Conservation (phyloP, 2,113 vertebrate species). For the Platanista minor region DNA sequence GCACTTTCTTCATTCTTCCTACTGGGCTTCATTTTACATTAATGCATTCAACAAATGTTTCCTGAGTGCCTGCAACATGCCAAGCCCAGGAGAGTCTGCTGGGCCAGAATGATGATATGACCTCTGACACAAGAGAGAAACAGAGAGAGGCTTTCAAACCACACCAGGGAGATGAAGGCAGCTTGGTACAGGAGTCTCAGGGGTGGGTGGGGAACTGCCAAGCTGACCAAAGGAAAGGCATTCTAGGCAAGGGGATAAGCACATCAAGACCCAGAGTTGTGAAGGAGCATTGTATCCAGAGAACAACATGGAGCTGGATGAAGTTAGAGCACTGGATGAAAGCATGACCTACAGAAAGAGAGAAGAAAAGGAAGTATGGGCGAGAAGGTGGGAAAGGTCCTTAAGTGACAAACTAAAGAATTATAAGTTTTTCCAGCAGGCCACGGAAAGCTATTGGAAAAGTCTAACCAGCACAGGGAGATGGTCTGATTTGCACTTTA, state of each 20-base stretch:
- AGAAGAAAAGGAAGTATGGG: neutral
- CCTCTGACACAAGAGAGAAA: neutral
- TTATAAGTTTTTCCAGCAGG: neutral
- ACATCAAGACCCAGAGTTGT: neutral
- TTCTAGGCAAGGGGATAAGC: neutral
- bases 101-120: neutral
- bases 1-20: neutral
- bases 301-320: neutral
- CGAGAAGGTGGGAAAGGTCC: neutral
- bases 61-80: neutral
- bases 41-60: neutral
- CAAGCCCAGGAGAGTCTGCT: neutral
- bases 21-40: neutral
- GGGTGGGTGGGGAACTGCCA: neutral
- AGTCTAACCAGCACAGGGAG: neutral
- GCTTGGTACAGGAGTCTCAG: neutral
- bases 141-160: neutral
- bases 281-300: neutral
- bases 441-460: neutral
- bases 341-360: neutral
- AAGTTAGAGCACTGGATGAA: neutral
- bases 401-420: neutral
- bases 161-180: neutral
- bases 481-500: neutral
- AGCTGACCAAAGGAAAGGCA: neutral